Percentiles rank a stretch among this genome's conserved stretches.
phyloP scores from a whole-genome alignment of 2,888 invertebrate species.

The Eupithecia inturbata region DNA sequence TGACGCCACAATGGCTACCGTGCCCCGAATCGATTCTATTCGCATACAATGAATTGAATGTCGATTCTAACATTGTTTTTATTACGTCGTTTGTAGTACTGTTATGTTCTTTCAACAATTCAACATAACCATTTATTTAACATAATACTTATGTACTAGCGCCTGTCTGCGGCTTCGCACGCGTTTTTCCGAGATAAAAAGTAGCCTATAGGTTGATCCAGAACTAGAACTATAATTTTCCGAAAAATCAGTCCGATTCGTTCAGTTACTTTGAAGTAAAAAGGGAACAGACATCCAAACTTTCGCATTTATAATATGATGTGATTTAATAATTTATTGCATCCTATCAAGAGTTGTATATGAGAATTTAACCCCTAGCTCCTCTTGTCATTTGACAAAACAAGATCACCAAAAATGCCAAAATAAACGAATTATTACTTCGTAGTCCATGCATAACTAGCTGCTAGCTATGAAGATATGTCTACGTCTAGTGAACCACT shows the following conservation, averaged over 20 bases:
- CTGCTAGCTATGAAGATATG: neutral
- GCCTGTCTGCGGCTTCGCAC: neutral
- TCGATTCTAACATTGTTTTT: slow-evolving; percentile 24
- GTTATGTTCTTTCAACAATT: slow-evolving; percentile 15
- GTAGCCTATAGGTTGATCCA: neutral
- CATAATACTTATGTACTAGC: neutral
- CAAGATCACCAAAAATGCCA: neutral
- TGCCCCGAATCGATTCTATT: slow-evolving; percentile 39
- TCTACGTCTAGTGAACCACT: neutral
- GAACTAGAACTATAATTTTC: neutral
- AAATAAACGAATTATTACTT: neutral
- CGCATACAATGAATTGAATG: slow-evolving; percentile 41
- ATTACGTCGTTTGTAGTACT: slow-evolving; percentile 23
- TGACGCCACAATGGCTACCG: slow-evolving; percentile 42
- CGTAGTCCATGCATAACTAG: neutral
- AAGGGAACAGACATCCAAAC: neutral
- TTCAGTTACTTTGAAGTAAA: neutral
- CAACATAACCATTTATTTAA: neutral
- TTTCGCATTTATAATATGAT: neutral
- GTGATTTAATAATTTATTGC: neutral
- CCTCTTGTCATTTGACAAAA: neutral
- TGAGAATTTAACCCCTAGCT: neutral
- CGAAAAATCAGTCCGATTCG: neutral
- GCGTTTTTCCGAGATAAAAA: neutral
- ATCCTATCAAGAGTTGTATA: neutral